phyloP scores from a whole-genome alignment of 2,113 vertebrate genomes.

The Sigmodon hispidus region DNA sequence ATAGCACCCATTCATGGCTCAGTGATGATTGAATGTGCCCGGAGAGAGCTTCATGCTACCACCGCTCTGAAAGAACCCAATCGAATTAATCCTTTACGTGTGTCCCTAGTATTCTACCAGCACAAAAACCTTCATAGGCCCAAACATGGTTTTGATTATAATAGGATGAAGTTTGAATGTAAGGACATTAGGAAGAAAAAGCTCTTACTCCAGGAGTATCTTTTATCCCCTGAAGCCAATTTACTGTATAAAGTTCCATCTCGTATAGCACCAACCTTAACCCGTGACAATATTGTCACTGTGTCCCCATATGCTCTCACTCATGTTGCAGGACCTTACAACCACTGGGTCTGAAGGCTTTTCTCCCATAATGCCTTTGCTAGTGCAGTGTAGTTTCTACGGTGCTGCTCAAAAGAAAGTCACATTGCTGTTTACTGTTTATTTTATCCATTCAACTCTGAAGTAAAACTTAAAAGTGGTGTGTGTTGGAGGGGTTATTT shows the following conservation, averaged over 20 bases:
- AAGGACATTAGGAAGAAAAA: no score
- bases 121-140: constrained; percentile 96
- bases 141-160: constrained; percentile 93
- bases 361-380: constrained; percentile 87
- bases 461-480: constrained; percentile 81
- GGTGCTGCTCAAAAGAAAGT: constrained; percentile 87
- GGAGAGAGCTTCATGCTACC: constrained; percentile 95
- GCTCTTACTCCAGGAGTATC: no score
- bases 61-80: constrained; percentile 93
- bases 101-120: constrained; percentile 97
- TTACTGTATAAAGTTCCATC: constrained; percentile 91
- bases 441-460: constrained; percentile 91
- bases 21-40: constrained; percentile 95
- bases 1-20: constrained; percentile 96
- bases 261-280: constrained; percentile 89
- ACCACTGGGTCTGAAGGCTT: constrained; percentile 92
- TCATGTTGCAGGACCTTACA: constrained; percentile 95
- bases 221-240: no score
- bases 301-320: constrained; percentile 95
- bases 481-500: no score
- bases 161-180: constrained; percentile 96
- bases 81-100: constrained; percentile 93
- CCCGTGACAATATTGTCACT: constrained; percentile 91
- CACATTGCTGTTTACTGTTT: constrained; percentile 87
- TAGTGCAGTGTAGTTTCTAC: constrained; percentile 80